A percentile compares a stretch with the other conserved stretches of the same genome.
Evolutionary conservation across 92 coral and sea anemone genomes (phyloP).

Genomic region (Chrysogorgia sp.): DNA sequence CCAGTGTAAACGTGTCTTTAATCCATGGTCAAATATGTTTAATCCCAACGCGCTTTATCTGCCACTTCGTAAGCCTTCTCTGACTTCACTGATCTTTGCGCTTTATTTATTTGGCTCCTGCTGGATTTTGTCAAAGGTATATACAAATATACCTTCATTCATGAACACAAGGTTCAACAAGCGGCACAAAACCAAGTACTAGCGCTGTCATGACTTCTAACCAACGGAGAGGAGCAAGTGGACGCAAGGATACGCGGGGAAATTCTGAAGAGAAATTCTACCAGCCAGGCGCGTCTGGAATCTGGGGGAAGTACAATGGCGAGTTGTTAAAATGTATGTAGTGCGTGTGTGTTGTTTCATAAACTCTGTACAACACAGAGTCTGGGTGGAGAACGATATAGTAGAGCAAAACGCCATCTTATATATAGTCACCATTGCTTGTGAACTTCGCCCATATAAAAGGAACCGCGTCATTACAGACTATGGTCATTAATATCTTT

Average conservation of each 20-base stretch:
- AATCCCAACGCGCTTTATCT: background rate
- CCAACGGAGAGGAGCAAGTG: background rate
- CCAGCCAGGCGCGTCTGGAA: constrained; percentile 38
- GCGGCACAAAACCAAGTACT: no score
- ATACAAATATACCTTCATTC: no score
- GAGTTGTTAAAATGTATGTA: constrained; percentile 69
- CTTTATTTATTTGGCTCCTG: background rate
- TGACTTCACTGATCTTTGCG: background rate
- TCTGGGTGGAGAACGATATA: no score
- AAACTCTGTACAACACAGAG: no score
- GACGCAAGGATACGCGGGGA: background rate
- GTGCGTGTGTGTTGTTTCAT: no score
- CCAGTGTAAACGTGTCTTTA: background rate
- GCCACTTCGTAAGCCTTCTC: background rate
- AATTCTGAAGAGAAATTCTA: constrained; percentile 13
- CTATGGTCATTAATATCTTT: no score
- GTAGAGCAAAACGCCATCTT: no score
- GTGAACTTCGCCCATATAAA: no score
- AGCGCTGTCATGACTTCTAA: background rate
- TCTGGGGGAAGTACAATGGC: constrained; percentile 57
- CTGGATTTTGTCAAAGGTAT: no score
- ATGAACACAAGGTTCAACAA: no score
- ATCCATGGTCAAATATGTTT: background rate
- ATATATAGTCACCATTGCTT: no score
- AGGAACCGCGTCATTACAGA: no score